Evolutionary conservation across 2,888 invertebrate genomes (phyloP).

Genomic region (Pomacea canaliculata): DNA sequence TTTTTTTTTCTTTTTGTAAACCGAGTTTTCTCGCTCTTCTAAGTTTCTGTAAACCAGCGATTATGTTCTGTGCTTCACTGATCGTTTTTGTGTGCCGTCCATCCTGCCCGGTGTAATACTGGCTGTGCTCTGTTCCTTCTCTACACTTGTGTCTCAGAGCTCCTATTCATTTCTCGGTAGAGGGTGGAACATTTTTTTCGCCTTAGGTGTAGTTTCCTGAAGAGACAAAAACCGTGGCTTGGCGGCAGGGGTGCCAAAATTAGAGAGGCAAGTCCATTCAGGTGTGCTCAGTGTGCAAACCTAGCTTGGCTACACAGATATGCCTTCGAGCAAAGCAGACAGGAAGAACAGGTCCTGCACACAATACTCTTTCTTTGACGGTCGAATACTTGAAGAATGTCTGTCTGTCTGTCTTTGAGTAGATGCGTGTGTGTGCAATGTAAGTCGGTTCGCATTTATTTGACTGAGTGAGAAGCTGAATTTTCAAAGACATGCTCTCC

Average conservation of each 20-base stretch:
- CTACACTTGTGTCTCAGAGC: too few relatives aligned
- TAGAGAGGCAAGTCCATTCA: constrained; percentile 5
- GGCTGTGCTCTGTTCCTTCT: too few relatives aligned
- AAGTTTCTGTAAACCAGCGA: not conserved
- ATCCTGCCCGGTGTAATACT: too few relatives aligned
- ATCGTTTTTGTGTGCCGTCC: too few relatives aligned
- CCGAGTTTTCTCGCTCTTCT: constrained; percentile 8
- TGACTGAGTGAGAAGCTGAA: constrained; percentile 7
- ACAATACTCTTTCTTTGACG: too few relatives aligned
- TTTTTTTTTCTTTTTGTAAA: not conserved
- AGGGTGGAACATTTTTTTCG: too few relatives aligned
- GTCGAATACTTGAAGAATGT: not conserved
- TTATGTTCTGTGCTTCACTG: too few relatives aligned
- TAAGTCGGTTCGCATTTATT: not conserved
- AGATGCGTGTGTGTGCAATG: not conserved
- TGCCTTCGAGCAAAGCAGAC: not conserved
- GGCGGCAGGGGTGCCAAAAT: constrained; percentile 13
- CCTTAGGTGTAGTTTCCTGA: too few relatives aligned
- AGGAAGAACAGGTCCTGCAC: not conserved
- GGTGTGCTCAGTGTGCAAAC: constrained; percentile 17
- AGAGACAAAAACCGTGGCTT: too few relatives aligned
- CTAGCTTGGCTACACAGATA: not conserved
- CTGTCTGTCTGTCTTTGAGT: constrained; percentile 10
- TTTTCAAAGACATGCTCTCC: too few relatives aligned
- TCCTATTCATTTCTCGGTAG: too few relatives aligned